Conservation (phyloP, 2,797 vertebrate genomes). For the Tapirus indicus region DNA sequence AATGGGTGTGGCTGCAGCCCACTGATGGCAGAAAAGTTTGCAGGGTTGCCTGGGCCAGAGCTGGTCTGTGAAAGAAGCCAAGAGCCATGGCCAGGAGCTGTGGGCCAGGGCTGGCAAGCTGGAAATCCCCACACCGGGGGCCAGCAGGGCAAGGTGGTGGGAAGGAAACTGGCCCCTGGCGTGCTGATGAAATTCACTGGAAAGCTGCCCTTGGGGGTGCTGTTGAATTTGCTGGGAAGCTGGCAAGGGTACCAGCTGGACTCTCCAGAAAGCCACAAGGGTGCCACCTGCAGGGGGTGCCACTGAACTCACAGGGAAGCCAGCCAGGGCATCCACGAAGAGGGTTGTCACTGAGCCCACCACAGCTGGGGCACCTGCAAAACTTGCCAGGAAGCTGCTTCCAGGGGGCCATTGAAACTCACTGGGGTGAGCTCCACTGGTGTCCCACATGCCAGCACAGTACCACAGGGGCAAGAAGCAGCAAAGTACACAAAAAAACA, state of each 20-base stretch:
- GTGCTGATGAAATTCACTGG: neutral
- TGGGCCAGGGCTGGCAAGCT: neutral
- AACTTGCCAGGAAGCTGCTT: neutral
- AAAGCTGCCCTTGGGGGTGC: neutral
- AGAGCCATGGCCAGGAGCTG: neutral
- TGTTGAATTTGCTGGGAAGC: neutral
- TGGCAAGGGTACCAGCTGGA: neutral
- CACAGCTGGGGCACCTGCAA: neutral
- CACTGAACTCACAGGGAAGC: neutral
- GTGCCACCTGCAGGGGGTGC: neutral
- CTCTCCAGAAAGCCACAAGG: conserved; percentile 20
- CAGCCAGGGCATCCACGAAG: neutral
- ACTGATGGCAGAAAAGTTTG: neutral
- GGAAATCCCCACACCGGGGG: neutral
- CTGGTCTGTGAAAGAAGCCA: neutral
- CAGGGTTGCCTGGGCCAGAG: neutral
- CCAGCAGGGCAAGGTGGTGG: neutral
- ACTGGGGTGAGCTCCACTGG: neutral
- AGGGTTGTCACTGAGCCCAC: neutral
- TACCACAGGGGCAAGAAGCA: neutral
- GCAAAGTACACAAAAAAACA: neutral
- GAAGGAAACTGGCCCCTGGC: neutral
- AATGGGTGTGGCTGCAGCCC: neutral
- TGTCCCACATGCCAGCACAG: neutral
- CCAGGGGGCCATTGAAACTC: neutral